These are phyloP conservation scores for Callocephalon fimbriatum DNA, from an alignment of 2,113 vertebrate genomes.

Conservation along the genomic window DNA sequence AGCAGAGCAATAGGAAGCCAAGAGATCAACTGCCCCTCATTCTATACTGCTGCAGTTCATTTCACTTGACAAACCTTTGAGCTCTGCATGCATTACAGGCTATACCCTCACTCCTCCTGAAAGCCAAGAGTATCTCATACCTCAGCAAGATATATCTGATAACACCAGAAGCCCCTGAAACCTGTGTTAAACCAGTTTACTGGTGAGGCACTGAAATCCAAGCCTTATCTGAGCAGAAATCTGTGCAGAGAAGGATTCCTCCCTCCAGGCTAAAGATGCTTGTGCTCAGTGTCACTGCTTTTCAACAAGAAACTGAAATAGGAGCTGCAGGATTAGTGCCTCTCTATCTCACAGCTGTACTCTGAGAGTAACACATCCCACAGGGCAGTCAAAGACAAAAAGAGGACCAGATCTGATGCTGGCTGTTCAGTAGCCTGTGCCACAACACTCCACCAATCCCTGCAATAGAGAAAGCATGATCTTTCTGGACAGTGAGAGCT, in stretches of 20 bases:
- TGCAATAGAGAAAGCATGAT: neutral
- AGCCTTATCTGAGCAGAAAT: neutral
- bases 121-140: neutral
- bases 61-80: neutral
- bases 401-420: neutral
- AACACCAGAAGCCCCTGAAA: rapidly evolving
- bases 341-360: neutral
- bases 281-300: neutral
- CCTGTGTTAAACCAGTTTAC: neutral
- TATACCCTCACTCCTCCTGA: neutral
- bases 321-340: neutral
- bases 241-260: neutral
- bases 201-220: neutral
- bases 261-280: neutral
- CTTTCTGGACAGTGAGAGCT: neutral
- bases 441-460: neutral
- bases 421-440: neutral
- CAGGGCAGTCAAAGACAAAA: neutral
- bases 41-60: neutral
- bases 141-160: neutral
- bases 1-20: neutral
- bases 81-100: neutral
- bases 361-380: neutral
- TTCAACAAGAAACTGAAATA: neutral
- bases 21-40: neutral